phyloP scores from a whole-genome alignment of 2,113 vertebrate genomes.

The Callipepla squamata region DNA sequence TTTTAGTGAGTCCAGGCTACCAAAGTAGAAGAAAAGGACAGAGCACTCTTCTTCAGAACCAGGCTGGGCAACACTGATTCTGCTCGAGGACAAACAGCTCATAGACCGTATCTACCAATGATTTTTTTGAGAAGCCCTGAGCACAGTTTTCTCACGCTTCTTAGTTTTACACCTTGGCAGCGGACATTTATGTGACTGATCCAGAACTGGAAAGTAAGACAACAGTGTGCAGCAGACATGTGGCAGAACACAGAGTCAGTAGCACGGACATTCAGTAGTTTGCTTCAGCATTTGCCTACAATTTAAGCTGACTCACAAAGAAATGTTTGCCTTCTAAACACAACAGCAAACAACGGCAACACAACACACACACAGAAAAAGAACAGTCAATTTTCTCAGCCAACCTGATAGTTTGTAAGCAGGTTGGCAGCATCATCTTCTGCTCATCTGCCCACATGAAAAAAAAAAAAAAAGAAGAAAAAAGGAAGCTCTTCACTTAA shows the following conservation, averaged over 20 bases:
- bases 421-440: background rate
- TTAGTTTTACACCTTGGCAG: background rate
- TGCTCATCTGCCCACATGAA: background rate
- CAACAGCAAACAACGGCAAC: background rate
- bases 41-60: background rate
- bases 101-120: background rate
- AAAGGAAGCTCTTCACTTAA: background rate
- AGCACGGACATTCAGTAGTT: background rate
- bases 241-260: background rate
- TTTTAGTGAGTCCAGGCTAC: background rate
- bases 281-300: background rate
- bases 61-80: background rate
- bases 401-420: background rate
- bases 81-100: background rate
- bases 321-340: background rate
- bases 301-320: background rate
- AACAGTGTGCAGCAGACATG: background rate
- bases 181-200: constrained; percentile 1
- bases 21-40: background rate
- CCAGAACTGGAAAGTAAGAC: background rate
- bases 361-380: background rate
- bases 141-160: background rate
- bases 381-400: background rate
- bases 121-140: background rate
- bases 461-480: background rate